Conservation (phyloP, 2,888 invertebrate genomes). For the Zaprionus obscuricornis region DNA sequence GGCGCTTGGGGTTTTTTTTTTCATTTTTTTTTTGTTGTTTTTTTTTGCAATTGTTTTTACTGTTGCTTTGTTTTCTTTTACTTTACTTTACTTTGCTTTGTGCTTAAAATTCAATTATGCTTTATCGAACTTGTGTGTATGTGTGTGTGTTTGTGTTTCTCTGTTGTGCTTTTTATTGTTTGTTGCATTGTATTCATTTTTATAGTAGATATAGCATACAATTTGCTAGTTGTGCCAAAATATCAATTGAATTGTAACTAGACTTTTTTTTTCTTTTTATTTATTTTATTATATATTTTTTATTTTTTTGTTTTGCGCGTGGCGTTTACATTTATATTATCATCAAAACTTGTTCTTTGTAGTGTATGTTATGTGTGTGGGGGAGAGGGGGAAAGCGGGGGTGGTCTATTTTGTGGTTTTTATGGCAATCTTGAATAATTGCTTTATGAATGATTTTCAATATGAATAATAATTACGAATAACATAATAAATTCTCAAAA, state of each 20-base stretch:
- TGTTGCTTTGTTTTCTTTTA: conserved; percentile 35
- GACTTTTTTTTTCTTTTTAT: too few species aligned
- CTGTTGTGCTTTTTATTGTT: conserved; percentile 24
- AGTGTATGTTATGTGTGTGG: too few species aligned
- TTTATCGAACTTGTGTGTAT: conserved; percentile 30
- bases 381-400: too few species aligned
- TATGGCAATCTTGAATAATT: conserved; percentile 10
- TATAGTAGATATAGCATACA: conserved; percentile 48
- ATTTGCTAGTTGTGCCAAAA: conserved; percentile 69
- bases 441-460: conserved; percentile 4
- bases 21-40: not conserved
- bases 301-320: conserved; percentile 35
- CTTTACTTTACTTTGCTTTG: conserved; percentile 32
- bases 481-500: conserved; percentile 74
- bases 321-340: conserved; percentile 27
- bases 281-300: too few species aligned
- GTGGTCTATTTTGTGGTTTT: too few species aligned
- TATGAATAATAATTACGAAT: conserved; percentile 27
- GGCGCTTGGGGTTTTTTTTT: conserved; percentile 74
- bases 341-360: too few species aligned
- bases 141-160: conserved; percentile 17
- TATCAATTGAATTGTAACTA: conserved; percentile 61
- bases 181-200: conserved; percentile 23
- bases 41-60: conserved; percentile 26
- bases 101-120: conserved; percentile 43